A percentile compares a stretch with the other conserved stretches of the same genome.
These are phyloP conservation scores for Nothobranchius furzeri DNA, from an alignment of 2,113 vertebrate species.

Conservation along the genomic window DNA sequence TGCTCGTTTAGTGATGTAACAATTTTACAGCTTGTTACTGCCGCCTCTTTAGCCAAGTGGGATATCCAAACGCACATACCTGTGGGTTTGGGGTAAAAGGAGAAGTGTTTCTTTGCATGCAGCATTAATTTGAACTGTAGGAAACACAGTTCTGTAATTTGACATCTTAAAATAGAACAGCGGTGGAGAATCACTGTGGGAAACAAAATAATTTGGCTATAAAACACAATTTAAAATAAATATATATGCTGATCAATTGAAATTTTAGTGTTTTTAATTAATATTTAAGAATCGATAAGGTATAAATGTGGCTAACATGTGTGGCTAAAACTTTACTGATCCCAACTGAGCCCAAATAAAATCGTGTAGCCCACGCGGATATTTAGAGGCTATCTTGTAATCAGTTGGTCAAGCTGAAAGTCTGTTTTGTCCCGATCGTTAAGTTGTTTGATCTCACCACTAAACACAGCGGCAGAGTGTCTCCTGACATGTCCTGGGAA, in stretches of 20 bases:
- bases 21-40: constrained; percentile 30
- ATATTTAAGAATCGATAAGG: neutral
- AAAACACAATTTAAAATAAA: constrained; percentile 6
- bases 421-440: constrained; percentile 36
- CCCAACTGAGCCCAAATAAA: no score
- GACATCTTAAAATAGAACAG: constrained; percentile 54
- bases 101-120: constrained; percentile 62
- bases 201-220: constrained; percentile 37
- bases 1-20: constrained; percentile 48
- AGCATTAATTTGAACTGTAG: constrained; percentile 52
- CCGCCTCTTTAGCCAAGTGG: constrained; percentile 41
- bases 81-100: constrained; percentile 60
- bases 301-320: no score
- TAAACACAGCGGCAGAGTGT: constrained; percentile 54
- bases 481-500: constrained; percentile 63
- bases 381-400: neutral
- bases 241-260: neutral
- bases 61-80: constrained; percentile 59
- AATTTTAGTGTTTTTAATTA: neutral
- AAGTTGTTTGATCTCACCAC: constrained; percentile 55
- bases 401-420: constrained; percentile 33
- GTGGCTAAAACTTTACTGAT: no score
- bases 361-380: no score
- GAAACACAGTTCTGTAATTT: constrained; percentile 61
- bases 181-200: constrained; percentile 44